Percentiles rank a stretch among this genome's conserved stretches.
Evolutionary conservation across 2,113 vertebrate genomes (phyloP).

Genomic region (Gymnocephalus cernua): DNA sequence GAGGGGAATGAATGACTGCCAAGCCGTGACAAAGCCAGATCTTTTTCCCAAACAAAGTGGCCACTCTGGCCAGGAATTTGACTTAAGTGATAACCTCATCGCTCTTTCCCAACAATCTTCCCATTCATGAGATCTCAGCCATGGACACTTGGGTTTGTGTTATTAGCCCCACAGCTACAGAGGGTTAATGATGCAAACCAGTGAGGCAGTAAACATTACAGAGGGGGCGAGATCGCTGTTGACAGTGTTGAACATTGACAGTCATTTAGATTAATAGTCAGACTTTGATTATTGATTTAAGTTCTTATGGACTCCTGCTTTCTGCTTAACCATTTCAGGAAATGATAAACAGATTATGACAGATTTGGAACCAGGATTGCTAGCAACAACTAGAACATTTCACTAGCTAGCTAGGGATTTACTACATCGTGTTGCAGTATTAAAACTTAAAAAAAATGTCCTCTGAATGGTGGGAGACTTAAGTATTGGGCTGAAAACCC

Average conservation of each 20-base stretch:
- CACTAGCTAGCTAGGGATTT: no score
- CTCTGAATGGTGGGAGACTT: conserved; percentile 3
- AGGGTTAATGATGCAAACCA: conserved; percentile 71
- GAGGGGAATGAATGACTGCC: conserved; percentile 61
- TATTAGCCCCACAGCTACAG: conserved; percentile 69
- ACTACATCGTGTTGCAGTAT: no score
- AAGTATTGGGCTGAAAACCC: conserved; percentile 14
- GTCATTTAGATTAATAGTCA: not conserved
- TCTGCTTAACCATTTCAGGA: not conserved
- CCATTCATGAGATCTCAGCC: conserved; percentile 74
- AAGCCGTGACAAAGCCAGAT: conserved; percentile 74
- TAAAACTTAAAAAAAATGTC: no score
- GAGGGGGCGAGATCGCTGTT: not conserved
- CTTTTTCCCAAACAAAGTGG: conserved; percentile 81
- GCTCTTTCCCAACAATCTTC: conserved; percentile 57
- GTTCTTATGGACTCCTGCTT: not conserved
- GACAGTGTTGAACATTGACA: not conserved
- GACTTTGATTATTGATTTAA: not conserved
- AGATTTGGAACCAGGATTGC: not conserved
- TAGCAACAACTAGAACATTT: no score
- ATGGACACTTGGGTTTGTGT: conserved; percentile 70
- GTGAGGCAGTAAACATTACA: conserved; percentile 50
- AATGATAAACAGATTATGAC: not conserved
- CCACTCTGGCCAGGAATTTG: conserved; percentile 80
- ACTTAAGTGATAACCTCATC: conserved; percentile 74